These are phyloP conservation scores for Nasonia vitripennis DNA, from an alignment of 1,140 invertebrate genomes.

Conservation along the genomic window DNA sequence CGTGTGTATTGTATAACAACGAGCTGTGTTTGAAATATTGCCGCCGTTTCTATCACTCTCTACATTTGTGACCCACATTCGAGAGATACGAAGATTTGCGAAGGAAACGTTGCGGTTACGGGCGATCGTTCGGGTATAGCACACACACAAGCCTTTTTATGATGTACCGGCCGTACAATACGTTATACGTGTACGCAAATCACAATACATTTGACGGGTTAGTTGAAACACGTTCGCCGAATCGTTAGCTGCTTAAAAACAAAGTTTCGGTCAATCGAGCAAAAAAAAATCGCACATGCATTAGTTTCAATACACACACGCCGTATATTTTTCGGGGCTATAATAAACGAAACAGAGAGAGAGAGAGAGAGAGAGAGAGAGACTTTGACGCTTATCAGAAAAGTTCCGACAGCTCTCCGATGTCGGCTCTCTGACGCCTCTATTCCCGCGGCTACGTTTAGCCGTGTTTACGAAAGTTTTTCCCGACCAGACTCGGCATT, in stretches of 20 bases:
- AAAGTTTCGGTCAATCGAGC: too few relatives aligned
- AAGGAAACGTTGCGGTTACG: neutral
- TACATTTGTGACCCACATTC: neutral
- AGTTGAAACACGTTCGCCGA: too few relatives aligned
- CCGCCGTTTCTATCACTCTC: neutral
- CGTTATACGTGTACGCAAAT: too few relatives aligned
- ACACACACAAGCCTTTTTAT: neutral
- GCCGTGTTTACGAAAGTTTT: neutral
- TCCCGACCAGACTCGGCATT: neutral
- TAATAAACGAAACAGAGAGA: neutral
- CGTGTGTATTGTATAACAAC: neutral
- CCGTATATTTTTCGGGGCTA: neutral
- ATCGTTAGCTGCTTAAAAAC: too few relatives aligned
- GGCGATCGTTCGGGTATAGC: neutral
- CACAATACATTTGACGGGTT: too few relatives aligned
- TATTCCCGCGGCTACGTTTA: neutral
- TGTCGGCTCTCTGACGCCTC: neutral
- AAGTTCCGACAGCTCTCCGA: neutral
- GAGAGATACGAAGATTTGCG: neutral
- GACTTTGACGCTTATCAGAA: neutral
- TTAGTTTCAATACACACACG: too few relatives aligned
- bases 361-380: too few relatives aligned
- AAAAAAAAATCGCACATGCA: too few relatives aligned
- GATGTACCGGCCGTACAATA: too few relatives aligned
- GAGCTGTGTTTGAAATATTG: slow-evolving; percentile 16